phyloP scores from a whole-genome alignment of 2,797 vertebrate genomes.

The Ceryle rudis region DNA sequence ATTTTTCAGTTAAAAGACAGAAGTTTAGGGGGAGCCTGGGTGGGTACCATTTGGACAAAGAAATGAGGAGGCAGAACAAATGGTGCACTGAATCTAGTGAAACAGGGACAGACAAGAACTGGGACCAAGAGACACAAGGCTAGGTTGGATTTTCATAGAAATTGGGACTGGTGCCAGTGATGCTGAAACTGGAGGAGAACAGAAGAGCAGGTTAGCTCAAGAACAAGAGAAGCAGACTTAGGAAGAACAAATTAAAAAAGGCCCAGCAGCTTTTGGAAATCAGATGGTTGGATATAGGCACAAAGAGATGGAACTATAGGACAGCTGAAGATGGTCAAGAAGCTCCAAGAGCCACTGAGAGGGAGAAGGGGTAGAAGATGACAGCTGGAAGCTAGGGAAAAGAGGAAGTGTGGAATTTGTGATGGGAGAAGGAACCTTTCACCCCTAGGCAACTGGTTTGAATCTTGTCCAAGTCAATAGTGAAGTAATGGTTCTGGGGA shows the following conservation, averaged over 20 bases:
- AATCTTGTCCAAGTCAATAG: constrained; percentile 1
- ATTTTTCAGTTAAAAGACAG: background rate
- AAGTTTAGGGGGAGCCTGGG: background rate
- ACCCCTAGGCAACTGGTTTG: constrained; percentile 46
- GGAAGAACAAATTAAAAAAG: background rate
- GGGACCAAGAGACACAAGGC: background rate
- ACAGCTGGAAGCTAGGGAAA: background rate
- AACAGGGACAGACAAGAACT: background rate
- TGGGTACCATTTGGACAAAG: background rate
- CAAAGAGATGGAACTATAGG: background rate
- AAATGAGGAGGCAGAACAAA: background rate
- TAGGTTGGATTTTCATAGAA: background rate
- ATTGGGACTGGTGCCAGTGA: background rate
- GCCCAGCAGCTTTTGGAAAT: background rate
- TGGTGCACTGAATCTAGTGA: background rate
- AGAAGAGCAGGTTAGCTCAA: background rate
- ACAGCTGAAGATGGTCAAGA: background rate
- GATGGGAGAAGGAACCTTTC: constrained; percentile 22
- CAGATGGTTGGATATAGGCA: background rate
- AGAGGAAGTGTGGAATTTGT: background rate
- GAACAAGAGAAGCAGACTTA: background rate
- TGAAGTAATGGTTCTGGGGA: background rate
- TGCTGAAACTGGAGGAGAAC: background rate
- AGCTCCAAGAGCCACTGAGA: background rate
- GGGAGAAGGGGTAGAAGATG: background rate